Base-by-base conservation (phyloP, 2,797 vertebrate genomes). In the Triplophysa yarkandensis region DNA sequence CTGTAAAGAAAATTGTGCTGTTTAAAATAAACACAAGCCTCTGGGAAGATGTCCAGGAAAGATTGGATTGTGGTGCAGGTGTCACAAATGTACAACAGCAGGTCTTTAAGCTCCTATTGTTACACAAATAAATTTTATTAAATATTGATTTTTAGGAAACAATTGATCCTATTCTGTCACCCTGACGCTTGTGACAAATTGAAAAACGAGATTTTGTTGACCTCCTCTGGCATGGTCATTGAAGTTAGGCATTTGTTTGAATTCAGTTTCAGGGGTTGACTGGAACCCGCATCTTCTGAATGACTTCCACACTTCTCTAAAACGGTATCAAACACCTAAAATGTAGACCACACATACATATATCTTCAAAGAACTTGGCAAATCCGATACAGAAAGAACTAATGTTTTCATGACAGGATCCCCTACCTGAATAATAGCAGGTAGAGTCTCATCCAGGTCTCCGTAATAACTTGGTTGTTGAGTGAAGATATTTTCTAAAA, bases 1-100 rank as follows among this genome's bases (percentile, higher is more conserved):
- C 95, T 95, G 93, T 81, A 91, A 76, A 97, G 93, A 83, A 98
- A 97, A 79, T 95, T 88, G 0, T 96, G 93, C 43, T 93, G 93
- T 70, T 96, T 93, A 87, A 99, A 96, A 76, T 92, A 94, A 58
- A 92, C 85, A 84, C 93, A 95, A 74, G 96, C 95, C 21, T 87
- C 74, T 0, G 96, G 95, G 81, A 96, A 98, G 83, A 97, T 92
- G 73, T 98, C 97, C 80, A 98, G 88, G 78, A 99, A 98, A 8
- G 95, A 94, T 86, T 96, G 95, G 61, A 98, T 90, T 0, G 97
- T 98, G 14, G 93, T 94, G 82, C 92, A 94, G 1, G 93, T 94
- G 85, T 98, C 97, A 60, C 97, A 98, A 68, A 99, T 87, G 85
- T 97, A 98, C 68, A 94, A 83, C 61, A 96, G 81, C 14, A 97